phyloP scores from a whole-genome alignment of 2,113 vertebrate species.

The Tachysurus fulvidraco region DNA sequence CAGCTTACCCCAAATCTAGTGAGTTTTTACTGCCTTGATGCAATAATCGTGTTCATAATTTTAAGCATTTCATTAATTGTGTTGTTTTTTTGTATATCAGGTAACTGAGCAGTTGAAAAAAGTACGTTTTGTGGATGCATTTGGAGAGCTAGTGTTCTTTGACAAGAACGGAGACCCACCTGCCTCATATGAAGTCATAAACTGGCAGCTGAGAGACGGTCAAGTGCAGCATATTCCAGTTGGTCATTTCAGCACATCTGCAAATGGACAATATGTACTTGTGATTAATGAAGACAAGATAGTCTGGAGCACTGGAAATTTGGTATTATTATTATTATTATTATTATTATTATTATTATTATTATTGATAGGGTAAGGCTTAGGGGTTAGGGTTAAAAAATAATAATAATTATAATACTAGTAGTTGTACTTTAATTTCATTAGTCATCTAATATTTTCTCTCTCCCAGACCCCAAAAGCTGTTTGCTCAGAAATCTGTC shows the following conservation, averaged over 20 bases:
- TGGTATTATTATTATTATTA: slow-evolving; percentile 44
- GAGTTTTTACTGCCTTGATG: neutral
- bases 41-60: neutral
- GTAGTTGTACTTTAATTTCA: slow-evolving; percentile 28
- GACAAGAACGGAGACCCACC: slow-evolving; percentile 72
- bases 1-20: slow-evolving; percentile 68
- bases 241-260: slow-evolving; percentile 64
- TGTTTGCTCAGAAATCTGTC: slow-evolving; percentile 68
- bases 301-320: slow-evolving; percentile 66
- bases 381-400: too few relatives aligned
- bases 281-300: slow-evolving; percentile 66
- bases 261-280: slow-evolving; percentile 58
- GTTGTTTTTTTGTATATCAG: slow-evolving; percentile 46
- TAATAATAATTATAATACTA: too few relatives aligned
- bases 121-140: slow-evolving; percentile 63
- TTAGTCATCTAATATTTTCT: slow-evolving; percentile 62
- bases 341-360: too few relatives aligned
- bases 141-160: slow-evolving; percentile 70
- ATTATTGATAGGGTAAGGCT: too few relatives aligned
- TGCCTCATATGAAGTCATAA: slow-evolving; percentile 74
- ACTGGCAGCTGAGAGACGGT: slow-evolving; percentile 74
- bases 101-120: slow-evolving; percentile 60
- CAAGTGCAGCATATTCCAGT: slow-evolving; percentile 70
- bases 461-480: slow-evolving; percentile 50
- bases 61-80: neutral